Evolutionary conservation across 2,797 vertebrate genomes (phyloP).

Genomic region (Ctenopoma kingsleyae): DNA sequence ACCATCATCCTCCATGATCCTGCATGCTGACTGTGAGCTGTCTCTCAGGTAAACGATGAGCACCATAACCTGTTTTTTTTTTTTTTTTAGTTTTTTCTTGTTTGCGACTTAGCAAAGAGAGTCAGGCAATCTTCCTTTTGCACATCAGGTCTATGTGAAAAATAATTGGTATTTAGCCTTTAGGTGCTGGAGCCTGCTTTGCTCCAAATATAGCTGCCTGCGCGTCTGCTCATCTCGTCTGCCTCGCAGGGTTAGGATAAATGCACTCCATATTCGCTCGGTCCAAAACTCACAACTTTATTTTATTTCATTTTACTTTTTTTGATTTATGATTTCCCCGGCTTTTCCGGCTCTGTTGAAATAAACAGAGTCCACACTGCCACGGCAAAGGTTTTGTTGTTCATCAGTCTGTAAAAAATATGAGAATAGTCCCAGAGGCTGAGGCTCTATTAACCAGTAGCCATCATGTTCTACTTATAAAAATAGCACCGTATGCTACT

Average conservation of each 20-base stretch:
- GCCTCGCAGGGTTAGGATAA: conserved; percentile 63
- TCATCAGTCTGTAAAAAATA: conserved; percentile 56
- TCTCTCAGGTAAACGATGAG: conserved; percentile 67
- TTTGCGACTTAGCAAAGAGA: conserved; percentile 60
- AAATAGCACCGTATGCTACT: conserved; percentile 57
- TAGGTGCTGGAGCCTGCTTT: conserved; percentile 63
- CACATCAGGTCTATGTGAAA: conserved; percentile 64
- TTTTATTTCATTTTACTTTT: conserved; percentile 46
- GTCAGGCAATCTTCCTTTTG: conserved; percentile 55
- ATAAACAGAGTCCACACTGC: conserved; percentile 42
- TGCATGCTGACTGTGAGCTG: conserved; percentile 70
- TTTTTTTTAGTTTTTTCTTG: conserved; percentile 10
- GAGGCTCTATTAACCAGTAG: conserved; percentile 55
- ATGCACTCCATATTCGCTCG: conserved; percentile 54
- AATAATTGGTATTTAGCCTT: conserved; percentile 79
- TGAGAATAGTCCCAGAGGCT: conserved; percentile 41
- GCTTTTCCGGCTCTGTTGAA: conserved; percentile 33
- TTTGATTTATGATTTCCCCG: conserved; percentile 40
- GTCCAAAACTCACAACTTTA: conserved; percentile 51
- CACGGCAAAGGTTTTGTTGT: conserved; percentile 39
- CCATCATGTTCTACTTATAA: conserved; percentile 59
- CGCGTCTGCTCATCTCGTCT: conserved; percentile 65
- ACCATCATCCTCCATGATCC: conserved; percentile 70
- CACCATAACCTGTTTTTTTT: conserved; percentile 47
- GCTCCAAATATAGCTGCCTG: conserved; percentile 72